Base-by-base conservation (phyloP, 1,140 invertebrate species). In the Riptortus pedestris region DNA sequence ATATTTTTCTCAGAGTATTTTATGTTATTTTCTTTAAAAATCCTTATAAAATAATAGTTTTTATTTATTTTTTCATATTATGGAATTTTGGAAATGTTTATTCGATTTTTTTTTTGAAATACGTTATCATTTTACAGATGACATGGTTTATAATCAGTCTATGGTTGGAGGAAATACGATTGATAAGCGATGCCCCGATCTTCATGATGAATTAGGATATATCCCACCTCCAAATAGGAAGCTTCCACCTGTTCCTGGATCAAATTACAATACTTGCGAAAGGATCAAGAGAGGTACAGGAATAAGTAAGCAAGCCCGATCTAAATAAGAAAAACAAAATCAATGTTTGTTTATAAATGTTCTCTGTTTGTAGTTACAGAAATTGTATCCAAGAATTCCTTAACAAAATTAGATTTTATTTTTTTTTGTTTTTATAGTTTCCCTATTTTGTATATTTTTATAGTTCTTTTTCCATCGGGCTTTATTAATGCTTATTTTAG, bases 251-350 rank as follows among this genome's bases (percentile, higher is more conserved):
- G 90, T 94, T 2, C 91, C 90, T 43, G 90, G 90, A 63, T 91
- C 89, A 18, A 91, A 92, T 75, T 93, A 93, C 77, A 93, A 91
- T 74, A 93, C 91, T 27, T 93, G 90, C 76, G 90, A 93, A 79
- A 82, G 90, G 70, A 91, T 93, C 78, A 93, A 93, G 81, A 81
- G 89, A 82, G 90, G 90, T 84, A 90, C 85, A 78, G 85, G 86
- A 68, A 87, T 90, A 83, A 88, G 87, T 89, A 84, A 89, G 87
- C 83, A 60, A 64, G 51, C 51, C 24, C 51, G 51, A 55, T 55
- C 26, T 24, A 22, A 24, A 20, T 20, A 61, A 38, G 28, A 27
- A 24, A 38, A 20, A 22, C 18, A 45, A 43, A 45, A 20, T 3
- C 57, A 16, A 57, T 27, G 52, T 26, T 57, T 57, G 24, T 24